These are phyloP conservation scores for Hemaris fuciformis DNA, from an alignment of 2,888 invertebrate species.

Conservation along the genomic window DNA sequence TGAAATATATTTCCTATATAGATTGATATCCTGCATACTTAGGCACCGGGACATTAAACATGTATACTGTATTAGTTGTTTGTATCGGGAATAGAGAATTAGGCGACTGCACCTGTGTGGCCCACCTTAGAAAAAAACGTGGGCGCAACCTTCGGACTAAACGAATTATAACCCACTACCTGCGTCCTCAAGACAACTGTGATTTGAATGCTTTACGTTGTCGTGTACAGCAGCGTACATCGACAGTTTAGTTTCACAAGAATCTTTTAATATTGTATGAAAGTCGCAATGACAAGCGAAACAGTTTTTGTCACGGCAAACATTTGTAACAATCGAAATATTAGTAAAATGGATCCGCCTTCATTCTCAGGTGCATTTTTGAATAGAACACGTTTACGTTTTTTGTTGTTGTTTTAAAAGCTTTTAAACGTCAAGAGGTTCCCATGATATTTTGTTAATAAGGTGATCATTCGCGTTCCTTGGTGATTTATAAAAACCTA, in stretches of 20 bases:
- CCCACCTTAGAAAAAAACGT: constrained; percentile 68
- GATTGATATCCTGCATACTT: constrained; percentile 6
- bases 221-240: constrained; percentile 32
- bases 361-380: constrained; percentile 81
- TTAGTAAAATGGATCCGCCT: constrained; percentile 79
- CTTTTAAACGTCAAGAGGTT: constrained; percentile 70
- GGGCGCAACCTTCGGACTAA: constrained; percentile 75
- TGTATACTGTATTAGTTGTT: constrained; percentile 50
- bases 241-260: constrained; percentile 24
- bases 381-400: constrained; percentile 75
- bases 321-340: constrained; percentile 74
- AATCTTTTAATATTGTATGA: neutral
- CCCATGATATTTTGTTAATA: constrained; percentile 69
- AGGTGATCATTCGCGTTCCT: constrained; percentile 56
- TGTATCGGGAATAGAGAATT: constrained; percentile 76
- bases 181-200: constrained; percentile 57
- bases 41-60: constrained; percentile 49
- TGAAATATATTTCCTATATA: constrained; percentile 7
- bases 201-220: constrained; percentile 27
- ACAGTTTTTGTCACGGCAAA: constrained; percentile 35
- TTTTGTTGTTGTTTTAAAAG: constrained; percentile 70
- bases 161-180: constrained; percentile 80
- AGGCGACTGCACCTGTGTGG: constrained; percentile 78
- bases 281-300: constrained; percentile 36
- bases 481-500: constrained; percentile 12